phyloP scores from a whole-genome alignment of 2,113 vertebrate genomes.

The Grus americana region DNA sequence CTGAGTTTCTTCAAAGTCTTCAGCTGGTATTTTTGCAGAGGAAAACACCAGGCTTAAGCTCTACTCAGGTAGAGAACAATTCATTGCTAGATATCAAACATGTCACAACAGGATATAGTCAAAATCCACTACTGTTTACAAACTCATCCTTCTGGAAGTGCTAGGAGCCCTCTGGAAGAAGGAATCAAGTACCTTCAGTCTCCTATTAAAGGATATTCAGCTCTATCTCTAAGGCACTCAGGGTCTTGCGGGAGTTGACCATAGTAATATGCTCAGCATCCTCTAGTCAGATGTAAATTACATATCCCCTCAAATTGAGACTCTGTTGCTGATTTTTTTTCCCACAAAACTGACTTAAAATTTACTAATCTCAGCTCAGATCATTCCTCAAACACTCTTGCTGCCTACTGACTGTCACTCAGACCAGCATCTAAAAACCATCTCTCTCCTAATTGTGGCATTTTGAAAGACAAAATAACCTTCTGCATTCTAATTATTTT shows the following conservation, averaged over 20 bases:
- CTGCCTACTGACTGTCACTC: constrained; percentile 13
- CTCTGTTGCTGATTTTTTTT: not conserved
- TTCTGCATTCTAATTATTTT: constrained; percentile 19
- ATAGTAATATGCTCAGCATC: not conserved
- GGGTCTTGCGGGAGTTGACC: not conserved
- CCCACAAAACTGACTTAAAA: not conserved
- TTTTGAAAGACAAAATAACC: constrained; percentile 23
- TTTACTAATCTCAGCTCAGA: not conserved
- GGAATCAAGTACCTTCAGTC: not conserved
- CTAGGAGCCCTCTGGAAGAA: not conserved
- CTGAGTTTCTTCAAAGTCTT: not conserved
- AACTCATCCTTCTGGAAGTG: not conserved
- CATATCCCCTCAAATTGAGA: not conserved
- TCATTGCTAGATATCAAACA: not conserved
- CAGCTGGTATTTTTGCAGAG: not conserved
- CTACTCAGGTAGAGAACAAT: not conserved
- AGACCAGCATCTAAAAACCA: constrained; percentile 7
- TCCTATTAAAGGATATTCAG: not conserved
- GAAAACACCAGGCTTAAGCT: not conserved
- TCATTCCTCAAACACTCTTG: not conserved
- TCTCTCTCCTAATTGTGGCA: not conserved
- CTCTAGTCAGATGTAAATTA: not conserved
- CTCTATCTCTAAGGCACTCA: not conserved
- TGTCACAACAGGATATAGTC: not conserved
- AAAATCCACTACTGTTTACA: not conserved